Conservation (phyloP, 2,888 invertebrate genomes). For the Macrosoma leucophasiata region DNA sequence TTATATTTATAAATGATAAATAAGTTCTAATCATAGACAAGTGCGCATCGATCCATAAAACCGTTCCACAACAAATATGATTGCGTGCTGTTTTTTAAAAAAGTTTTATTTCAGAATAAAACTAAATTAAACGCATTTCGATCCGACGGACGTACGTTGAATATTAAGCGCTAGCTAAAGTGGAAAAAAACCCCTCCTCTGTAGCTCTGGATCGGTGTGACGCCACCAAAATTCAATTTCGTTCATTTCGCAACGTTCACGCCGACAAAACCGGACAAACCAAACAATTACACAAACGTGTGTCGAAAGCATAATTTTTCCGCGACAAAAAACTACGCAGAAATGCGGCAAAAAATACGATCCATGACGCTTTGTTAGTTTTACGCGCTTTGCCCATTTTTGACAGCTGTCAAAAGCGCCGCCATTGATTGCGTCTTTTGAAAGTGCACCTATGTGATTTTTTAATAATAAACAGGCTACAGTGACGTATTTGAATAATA, state of each 20-base stretch:
- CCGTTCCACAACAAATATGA: too few relatives aligned
- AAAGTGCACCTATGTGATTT: slow-evolving; percentile 40
- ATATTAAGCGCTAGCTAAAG: too few relatives aligned
- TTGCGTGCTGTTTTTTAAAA: too few relatives aligned
- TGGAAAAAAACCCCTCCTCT: too few relatives aligned
- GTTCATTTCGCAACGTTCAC: slow-evolving; percentile 42
- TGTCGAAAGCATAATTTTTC: slow-evolving; percentile 68
- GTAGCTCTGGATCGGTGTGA: too few relatives aligned
- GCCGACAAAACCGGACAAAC: slow-evolving; percentile 52
- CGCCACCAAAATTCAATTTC: slow-evolving; percentile 68
- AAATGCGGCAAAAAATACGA: slow-evolving; percentile 49
- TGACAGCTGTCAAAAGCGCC: slow-evolving; percentile 69
- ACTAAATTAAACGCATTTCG: too few relatives aligned
- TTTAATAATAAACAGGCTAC: slow-evolving; percentile 29
- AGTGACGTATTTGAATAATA: slow-evolving; percentile 49
- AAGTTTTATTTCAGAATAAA: too few relatives aligned
- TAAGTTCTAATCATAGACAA: too few relatives aligned
- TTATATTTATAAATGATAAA: too few relatives aligned
- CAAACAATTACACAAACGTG: slow-evolving; percentile 73
- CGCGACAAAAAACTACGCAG: slow-evolving; percentile 52
- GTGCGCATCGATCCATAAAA: too few relatives aligned
- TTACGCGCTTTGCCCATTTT: slow-evolving; percentile 62
- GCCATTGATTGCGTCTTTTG: slow-evolving; percentile 52
- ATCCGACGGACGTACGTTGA: too few relatives aligned
- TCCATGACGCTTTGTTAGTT: slow-evolving; percentile 57